Conservation (phyloP, 2,888 invertebrate species). For the Dynastes hyllus region DNA sequence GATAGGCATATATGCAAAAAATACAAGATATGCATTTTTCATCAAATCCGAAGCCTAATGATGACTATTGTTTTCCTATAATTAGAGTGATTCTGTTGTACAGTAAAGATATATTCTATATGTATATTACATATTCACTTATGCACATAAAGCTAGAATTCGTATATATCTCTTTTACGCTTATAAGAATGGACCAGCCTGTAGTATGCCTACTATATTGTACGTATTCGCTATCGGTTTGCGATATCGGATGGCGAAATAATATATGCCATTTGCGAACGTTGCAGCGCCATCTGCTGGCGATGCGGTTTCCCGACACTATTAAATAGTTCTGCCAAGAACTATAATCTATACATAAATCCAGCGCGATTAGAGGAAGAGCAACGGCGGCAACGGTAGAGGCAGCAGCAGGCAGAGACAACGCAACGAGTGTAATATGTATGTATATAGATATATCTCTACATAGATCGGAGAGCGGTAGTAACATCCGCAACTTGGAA, state of each 20-base stretch:
- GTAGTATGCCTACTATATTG: background rate
- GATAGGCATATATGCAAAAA: no score
- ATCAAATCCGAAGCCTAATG: no score
- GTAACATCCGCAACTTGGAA: conserved; percentile 51
- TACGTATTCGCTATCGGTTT: conserved; percentile 17
- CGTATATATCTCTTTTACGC: no score
- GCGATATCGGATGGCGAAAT: conserved; percentile 40
- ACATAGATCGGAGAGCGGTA: conserved; percentile 10
- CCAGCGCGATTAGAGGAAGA: conserved; percentile 45
- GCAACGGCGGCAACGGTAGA: background rate
- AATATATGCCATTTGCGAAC: conserved; percentile 42
- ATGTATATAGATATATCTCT: background rate
- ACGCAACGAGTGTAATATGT: background rate
- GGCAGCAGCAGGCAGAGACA: background rate
- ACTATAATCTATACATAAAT: conserved; percentile 56
- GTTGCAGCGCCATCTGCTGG: conserved; percentile 54
- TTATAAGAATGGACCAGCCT: no score
- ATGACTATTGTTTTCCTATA: no score
- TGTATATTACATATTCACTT: no score
- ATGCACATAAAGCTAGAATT: no score
- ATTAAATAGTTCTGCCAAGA: conserved; percentile 55
- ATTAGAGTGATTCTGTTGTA: no score
- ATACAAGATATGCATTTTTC: no score
- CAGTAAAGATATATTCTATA: no score
- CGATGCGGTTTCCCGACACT: conserved; percentile 56